Percentiles rank a stretch among this genome's conserved stretches.
phyloP scores from a whole-genome alignment of 2,888 invertebrate genomes.

The Pollenia amentaria region DNA sequence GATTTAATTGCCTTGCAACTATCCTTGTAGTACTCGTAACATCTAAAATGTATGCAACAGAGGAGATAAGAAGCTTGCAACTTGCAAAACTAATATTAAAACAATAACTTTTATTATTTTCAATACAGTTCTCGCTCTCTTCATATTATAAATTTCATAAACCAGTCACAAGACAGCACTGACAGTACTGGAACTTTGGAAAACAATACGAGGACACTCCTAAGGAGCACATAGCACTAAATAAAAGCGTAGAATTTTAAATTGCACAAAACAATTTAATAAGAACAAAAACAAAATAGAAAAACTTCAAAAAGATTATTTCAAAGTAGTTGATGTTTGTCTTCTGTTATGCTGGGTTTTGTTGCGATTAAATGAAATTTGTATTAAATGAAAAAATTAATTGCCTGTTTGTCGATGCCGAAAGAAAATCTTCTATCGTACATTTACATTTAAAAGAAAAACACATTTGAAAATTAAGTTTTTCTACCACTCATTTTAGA shows the following conservation, averaged over 20 bases:
- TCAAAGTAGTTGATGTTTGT: constrained; percentile 26
- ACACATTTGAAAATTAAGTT: too few relatives aligned
- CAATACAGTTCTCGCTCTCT: constrained; percentile 14
- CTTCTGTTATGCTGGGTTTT: background rate
- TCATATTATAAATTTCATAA: constrained; percentile 15
- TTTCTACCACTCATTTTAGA: too few relatives aligned
- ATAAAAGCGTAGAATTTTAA: constrained; percentile 29
- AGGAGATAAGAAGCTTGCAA: constrained; percentile 54
- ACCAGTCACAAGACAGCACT: background rate
- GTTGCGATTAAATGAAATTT: constrained; percentile 16
- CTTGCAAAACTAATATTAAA: constrained; percentile 48
- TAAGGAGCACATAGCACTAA: background rate
- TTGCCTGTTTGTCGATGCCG: constrained; percentile 12
- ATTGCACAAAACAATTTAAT: constrained; percentile 15
- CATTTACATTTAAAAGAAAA: background rate
- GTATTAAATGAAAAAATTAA: constrained; percentile 25
- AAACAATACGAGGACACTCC: background rate
- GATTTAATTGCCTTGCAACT: constrained; percentile 37
- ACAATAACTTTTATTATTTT: constrained; percentile 60
- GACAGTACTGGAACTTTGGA: background rate
- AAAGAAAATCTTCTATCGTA: background rate
- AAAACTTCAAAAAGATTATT: constrained; percentile 25
- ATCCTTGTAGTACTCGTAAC: constrained; percentile 13
- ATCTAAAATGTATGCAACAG: constrained; percentile 38
- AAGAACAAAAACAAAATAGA: constrained; percentile 1